Evolutionary conservation across 2,113 vertebrate species (phyloP), one percentile per base, ranked within the genome.

Genomic region (Atherinomorus stipes): DNA sequence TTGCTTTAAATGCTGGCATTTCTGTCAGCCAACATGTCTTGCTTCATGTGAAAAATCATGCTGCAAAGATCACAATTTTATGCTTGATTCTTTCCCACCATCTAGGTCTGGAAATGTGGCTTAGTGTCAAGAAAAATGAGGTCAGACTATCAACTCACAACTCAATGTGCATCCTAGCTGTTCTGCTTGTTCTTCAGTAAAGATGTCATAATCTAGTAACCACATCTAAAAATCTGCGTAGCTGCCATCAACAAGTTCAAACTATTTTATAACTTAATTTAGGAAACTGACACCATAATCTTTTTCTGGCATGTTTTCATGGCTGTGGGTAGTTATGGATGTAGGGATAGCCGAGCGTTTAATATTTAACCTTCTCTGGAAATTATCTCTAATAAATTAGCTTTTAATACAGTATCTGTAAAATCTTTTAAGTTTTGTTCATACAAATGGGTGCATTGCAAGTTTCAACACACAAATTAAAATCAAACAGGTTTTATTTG

Each of bases 401-500:
- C 28, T 6, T 6, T 28, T 28, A 3, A 4, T 28, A 4, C 11
- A n/a, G n/a, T n/a, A n/a, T n/a, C 18, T 9, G 5, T 49, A 19
- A 50, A 21, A 18, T 50, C 19, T 50, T 21, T 50, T 10, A 51
- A 51, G 23, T 51, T 16, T 4, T 42, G 22, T 7, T 34, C 5
- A 34, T 1, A 34, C 9, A 10, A 44, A 28, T 28, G 23, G 28
- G 8, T 38, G 28, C 56, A 58, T 4, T 34, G 16, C 10, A 37
- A 38, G 11, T 26, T 62, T 62, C 25, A 62, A 45, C 7, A 45
- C 22, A 45, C 45, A 65, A 28, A 45, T 62, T n/a, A 64, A 15
- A 28, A 44, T 31, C 13, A 56, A 28, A 71, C 71, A 68, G 1
- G 22, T 73, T 85, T 74, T 7, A 47, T 85, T 86, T 87, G 42